Conservation (phyloP, 1,140 invertebrate genomes). For the Formica exsecta region DNA sequence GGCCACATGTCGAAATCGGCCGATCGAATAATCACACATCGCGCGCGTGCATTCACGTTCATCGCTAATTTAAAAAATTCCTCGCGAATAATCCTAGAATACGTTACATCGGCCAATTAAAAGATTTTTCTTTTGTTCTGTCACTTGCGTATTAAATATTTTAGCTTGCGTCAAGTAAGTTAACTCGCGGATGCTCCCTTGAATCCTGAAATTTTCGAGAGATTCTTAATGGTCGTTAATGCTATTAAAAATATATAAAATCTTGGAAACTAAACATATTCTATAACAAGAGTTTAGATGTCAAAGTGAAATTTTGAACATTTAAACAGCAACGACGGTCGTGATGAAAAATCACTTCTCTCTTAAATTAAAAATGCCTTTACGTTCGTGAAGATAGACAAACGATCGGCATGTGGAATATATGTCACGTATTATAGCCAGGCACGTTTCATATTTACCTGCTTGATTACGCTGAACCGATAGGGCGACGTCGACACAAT, state of each 20-base stretch:
- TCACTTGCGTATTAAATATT: not conserved
- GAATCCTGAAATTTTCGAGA: not conserved
- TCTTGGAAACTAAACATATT: not conserved
- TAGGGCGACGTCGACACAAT: slow-evolving; percentile 67
- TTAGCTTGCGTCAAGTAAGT: not conserved
- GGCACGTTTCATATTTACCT: slow-evolving; percentile 55
- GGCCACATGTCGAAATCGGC: slow-evolving; percentile 53
- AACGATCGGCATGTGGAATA: not conserved
- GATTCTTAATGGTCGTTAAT: not conserved
- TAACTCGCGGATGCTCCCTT: too few species aligned
- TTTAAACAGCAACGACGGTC: not conserved
- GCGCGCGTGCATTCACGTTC: not conserved
- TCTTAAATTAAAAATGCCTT: not conserved
- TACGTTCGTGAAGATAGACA: not conserved
- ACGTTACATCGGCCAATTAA: not conserved
- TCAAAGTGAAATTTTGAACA: not conserved
- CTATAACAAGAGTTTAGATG: not conserved
- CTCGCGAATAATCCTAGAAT: not conserved
- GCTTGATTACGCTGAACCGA: slow-evolving; percentile 73
- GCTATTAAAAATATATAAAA: not conserved
- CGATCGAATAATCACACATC: slow-evolving; percentile 47
- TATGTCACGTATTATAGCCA: not conserved
- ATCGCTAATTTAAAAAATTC: slow-evolving; percentile 48
- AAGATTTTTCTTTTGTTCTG: not conserved
- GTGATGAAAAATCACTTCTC: not conserved